These are phyloP conservation scores for Lochmaea capreae DNA, from an alignment of 2,888 invertebrate genomes.

Conservation along the genomic window DNA sequence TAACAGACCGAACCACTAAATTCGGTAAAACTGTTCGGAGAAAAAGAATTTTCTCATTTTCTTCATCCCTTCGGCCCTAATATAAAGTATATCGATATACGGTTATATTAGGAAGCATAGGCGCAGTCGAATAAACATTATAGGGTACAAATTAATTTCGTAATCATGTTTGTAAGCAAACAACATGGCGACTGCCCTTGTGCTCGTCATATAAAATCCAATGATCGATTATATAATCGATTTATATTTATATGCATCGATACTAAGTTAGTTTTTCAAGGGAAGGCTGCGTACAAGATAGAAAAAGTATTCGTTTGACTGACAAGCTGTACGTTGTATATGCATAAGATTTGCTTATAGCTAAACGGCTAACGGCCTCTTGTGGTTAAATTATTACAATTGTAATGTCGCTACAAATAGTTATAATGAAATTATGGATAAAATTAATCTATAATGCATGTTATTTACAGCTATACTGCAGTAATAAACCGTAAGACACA, in stretches of 20 bases:
- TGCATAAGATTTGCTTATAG: background rate
- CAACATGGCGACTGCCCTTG: too few species aligned
- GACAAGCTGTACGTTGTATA: too few species aligned
- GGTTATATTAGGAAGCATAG: conserved; percentile 2
- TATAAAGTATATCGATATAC: background rate
- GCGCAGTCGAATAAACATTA: background rate
- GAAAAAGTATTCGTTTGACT: too few species aligned
- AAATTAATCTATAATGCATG: background rate
- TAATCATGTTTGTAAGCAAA: too few species aligned
- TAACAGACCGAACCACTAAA: background rate
- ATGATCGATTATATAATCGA: background rate
- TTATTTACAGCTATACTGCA: background rate
- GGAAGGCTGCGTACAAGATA: too few species aligned
- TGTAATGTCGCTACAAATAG: background rate
- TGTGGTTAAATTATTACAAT: conserved; percentile 2
- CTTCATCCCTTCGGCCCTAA: background rate
- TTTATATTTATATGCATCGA: too few species aligned
- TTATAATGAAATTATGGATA: background rate
- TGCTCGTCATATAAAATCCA: background rate
- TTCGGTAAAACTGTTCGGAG: background rate
- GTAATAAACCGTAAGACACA: conserved; percentile 14
- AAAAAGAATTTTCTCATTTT: background rate
- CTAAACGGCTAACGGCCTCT: background rate
- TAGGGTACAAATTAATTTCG: conserved; percentile 6
- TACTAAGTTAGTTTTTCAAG: too few species aligned